Evolutionary conservation across 64 coral and sea anemone genomes (phyloP), one percentile per base, ranked within the genome.

Genomic region (Trachythela sp.): DNA sequence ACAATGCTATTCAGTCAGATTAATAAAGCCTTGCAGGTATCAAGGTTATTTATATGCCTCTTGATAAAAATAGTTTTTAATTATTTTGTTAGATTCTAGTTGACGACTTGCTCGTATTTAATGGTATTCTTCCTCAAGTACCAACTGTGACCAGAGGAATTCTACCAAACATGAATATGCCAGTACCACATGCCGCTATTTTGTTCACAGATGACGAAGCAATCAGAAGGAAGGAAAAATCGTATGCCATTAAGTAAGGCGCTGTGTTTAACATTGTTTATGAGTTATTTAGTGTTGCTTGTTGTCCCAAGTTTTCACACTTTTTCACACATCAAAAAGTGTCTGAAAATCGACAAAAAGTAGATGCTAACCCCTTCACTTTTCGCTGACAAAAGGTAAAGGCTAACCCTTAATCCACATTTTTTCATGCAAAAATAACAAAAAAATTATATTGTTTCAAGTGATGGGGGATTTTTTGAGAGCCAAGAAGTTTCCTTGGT

Each of bases 91-190:
- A 98, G 95, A 86, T 98, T 67, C 85, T 98, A 56, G 95, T 98
- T 20, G 95, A 98, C 87, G 89, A 98, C 70, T 87, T 98, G 36
- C 72, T 98, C 17, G 95, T 98, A 13, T 98, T 92, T 34, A 93
- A 98, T 89, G 95, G 95, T 13, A 90, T 94, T 24, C 59, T 98
- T 50, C 95, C 95, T 45, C 95, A 98, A 92, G 95, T 98, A 13
- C 93, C 93, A 10, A 88, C 88, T 14, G 91, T 90, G 11, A 86
- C 88, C 0, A 48, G 93, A 45, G 95, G 93, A 86, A 94, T 98
- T 85, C 89, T 98, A 33, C 95, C 95, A 27, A 94, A 93, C 90
- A 39, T 98, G 36, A 93, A 98, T 11, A 91, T 98, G 31, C 95
- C 93, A 8, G 76, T 88, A n/a, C 95, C 95, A 34, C 95, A 98